Evolutionary conservation across 2,113 vertebrate genomes (phyloP).

Genomic region (Amazona vittata): DNA sequence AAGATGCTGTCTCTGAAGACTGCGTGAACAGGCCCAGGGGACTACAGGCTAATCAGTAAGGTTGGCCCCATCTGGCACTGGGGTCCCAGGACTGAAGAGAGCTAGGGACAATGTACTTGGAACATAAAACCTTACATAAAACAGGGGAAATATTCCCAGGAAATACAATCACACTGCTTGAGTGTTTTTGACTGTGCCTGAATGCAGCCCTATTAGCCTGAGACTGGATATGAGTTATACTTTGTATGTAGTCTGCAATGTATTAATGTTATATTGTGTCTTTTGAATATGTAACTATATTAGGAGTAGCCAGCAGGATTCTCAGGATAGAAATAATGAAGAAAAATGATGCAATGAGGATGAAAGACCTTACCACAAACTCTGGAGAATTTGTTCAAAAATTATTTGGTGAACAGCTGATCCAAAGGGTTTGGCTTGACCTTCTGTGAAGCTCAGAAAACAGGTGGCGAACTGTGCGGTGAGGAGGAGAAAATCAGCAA

Average conservation of each 20-base stretch:
- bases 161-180: neutral
- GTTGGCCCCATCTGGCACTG: neutral
- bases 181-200: neutral
- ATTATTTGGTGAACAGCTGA: neutral
- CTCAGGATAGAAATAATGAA: neutral
- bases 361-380: neutral
- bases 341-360: neutral
- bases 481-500: neutral
- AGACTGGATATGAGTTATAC: neutral
- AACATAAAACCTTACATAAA: neutral
- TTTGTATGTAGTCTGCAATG: neutral
- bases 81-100: neutral
- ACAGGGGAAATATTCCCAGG: neutral
- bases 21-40: rapidly evolving
- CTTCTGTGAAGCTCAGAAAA: neutral
- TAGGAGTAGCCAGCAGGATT: neutral
- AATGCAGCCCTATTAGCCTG: neutral
- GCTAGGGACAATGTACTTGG: neutral
- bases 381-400: neutral
- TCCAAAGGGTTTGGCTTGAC: neutral
- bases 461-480: neutral
- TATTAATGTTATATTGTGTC: neutral
- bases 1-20: neutral
- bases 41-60: neutral
- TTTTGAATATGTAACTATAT: neutral